Base-by-base conservation (phyloP, 2,888 invertebrate species). In the Parascotia fuliginaria region DNA sequence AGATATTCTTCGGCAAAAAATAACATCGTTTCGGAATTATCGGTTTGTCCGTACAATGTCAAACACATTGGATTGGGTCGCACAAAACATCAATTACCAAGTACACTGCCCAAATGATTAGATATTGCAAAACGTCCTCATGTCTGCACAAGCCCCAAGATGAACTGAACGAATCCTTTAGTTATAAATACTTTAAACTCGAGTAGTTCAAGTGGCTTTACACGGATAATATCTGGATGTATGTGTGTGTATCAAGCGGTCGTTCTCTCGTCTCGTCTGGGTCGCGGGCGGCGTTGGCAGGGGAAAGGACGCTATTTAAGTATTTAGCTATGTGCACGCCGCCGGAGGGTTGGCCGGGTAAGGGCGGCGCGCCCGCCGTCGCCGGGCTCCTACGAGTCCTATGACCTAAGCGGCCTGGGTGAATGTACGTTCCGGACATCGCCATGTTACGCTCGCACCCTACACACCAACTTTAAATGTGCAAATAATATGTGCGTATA, bases 301-400 rank as follows among this genome's bases (percentile, higher is more conserved):
- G 77, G 80, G 75, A 73, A 73, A 78, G 80, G 77, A 76, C 79
- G 67, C 79, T 77, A 80, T 79, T 69, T 66, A 73, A 69, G 66
- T 77, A 78, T 80, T 73, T 80, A 80, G 74, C 70, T 75, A 66
- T 65, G 68, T 60, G 47, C 53, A 38, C 42, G 41, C 37, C 43
- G 32, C 37, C 43, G 32, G 69, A 74, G 77, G 77, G 77, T 75
- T 73, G 70, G 63, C 70, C 55, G 75, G 73, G 75, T 68, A 73
- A 76, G 78, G 77, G 76, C 74, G 73, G 65, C 50, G 63, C 48
- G 50, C 51, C 55, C 50, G 36, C 49, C 59, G 56, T 53, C 11
- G 27, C 9, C 62, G 63, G 67, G 72, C 53, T 68, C 42, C 71
- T 65, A 44, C 63, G 73, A 65, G 68, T 69, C 42, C 71, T 65